Conservation (phyloP, 2,888 invertebrate species). For the Willowsia nigromaculata region DNA sequence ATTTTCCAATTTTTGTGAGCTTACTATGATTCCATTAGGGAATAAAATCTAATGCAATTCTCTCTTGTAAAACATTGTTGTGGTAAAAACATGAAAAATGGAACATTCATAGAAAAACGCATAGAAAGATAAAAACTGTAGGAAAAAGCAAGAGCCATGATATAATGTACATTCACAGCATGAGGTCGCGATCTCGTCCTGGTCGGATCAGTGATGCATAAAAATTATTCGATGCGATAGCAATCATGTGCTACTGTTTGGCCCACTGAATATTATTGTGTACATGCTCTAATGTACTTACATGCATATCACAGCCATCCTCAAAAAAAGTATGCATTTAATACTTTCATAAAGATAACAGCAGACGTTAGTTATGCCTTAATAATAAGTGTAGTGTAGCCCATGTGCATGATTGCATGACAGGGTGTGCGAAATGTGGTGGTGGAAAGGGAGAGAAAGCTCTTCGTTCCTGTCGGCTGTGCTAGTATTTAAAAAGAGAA, state of each 20-base stretch:
- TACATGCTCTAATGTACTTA: not conserved
- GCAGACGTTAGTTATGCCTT: constrained; percentile 3
- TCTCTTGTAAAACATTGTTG: not conserved
- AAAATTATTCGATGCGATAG: constrained; percentile 1
- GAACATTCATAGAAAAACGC: not conserved
- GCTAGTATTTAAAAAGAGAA: not conserved
- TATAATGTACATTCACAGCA: not conserved
- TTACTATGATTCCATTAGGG: constrained; percentile 91
- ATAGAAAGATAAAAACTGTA: constrained; percentile 88
- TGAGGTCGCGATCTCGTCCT: constrained; percentile 31
- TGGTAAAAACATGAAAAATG: not conserved
- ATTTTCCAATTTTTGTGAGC: constrained; percentile 79
- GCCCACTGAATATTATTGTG: not conserved
- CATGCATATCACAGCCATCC: not conserved
- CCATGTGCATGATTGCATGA: constrained; percentile 30
- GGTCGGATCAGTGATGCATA: not conserved
- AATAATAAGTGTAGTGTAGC: constrained; percentile 18
- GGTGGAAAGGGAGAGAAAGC: not conserved
- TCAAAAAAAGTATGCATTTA: not conserved
- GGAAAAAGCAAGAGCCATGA: not conserved
- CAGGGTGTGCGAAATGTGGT: not conserved
- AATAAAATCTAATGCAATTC: constrained; percentile 81
- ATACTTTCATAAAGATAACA: constrained; percentile 12
- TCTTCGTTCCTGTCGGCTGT: no score
- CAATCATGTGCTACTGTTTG: constrained; percentile 4